A percentile compares a stretch with the other conserved stretches of the same genome.
Evolutionary conservation across 2,797 vertebrate genomes (phyloP).

Genomic region (Petrocephalus sullivani): DNA sequence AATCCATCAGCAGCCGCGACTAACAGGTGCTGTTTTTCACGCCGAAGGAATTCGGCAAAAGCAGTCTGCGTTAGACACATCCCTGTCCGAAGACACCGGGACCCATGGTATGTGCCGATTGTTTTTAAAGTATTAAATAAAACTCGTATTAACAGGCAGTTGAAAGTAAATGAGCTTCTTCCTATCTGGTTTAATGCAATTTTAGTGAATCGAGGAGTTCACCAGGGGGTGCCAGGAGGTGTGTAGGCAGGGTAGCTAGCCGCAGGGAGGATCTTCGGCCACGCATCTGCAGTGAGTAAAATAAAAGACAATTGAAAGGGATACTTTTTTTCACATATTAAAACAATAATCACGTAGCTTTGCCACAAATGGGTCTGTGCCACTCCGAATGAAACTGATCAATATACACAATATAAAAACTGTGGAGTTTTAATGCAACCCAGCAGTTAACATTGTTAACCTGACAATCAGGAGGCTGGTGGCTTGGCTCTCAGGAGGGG

Average conservation of each 20-base stretch:
- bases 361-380: background rate
- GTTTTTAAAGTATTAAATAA: background rate
- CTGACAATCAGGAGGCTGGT: background rate
- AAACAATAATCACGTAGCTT: background rate
- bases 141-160: constrained; percentile 13
- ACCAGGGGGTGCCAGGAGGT: background rate
- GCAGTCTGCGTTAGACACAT: background rate
- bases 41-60: background rate
- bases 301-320: background rate
- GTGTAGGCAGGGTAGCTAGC: background rate
- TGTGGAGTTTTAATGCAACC: background rate
- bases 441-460: background rate
- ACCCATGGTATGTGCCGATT: background rate
- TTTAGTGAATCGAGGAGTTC: background rate
- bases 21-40: background rate
- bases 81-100: background rate
- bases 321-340: background rate
- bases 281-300: background rate
- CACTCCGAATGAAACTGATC: background rate
- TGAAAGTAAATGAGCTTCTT: background rate
- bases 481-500: background rate
- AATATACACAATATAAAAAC: background rate
- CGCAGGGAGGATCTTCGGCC: background rate
- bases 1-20: background rate
- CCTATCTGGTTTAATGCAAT: background rate